Evolutionary conservation across 2,888 invertebrate genomes (phyloP).

Genomic region (Dicyrtoma fusca): DNA sequence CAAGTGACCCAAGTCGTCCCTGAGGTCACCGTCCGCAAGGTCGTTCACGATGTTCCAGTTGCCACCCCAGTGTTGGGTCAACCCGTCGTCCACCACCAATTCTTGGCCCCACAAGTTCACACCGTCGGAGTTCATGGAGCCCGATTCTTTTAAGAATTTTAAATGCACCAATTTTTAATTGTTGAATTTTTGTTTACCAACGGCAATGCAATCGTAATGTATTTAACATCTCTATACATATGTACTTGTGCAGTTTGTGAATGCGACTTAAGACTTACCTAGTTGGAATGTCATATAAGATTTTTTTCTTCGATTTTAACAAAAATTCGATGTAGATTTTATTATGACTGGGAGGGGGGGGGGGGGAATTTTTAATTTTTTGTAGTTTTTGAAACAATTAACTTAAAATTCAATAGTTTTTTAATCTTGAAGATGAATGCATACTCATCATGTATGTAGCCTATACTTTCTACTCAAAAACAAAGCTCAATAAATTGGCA

Average conservation of each 20-base stretch:
- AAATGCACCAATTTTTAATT: not conserved
- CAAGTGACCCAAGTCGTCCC: slow-evolving; percentile 59
- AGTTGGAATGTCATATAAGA: not conserved
- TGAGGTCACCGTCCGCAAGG: slow-evolving; percentile 58
- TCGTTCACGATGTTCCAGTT: slow-evolving; percentile 56
- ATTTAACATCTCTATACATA: no score
- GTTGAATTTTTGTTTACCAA: not conserved
- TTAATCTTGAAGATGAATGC: not conserved
- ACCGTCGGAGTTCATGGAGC: slow-evolving; percentile 2
- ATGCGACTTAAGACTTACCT: not conserved
- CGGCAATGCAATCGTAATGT: no score
- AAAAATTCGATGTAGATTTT: no score
- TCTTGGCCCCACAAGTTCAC: not conserved
- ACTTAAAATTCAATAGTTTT: not conserved
- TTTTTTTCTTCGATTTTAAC: not conserved
- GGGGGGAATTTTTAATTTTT: no score
- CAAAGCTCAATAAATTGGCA: no score
- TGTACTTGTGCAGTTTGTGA: not conserved
- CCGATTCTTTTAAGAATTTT: no score
- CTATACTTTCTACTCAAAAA: no score
- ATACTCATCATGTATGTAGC: no score
- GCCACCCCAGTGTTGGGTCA: slow-evolving; percentile 48
- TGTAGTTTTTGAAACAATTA: not conserved
- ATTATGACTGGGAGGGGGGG: no score
- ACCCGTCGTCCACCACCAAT: slow-evolving; percentile 6